A percentile compares a stretch with the other conserved stretches of the same genome.
phyloP scores from a whole-genome alignment of 2,888 invertebrate genomes.

The Sphecodes monilicornis region DNA sequence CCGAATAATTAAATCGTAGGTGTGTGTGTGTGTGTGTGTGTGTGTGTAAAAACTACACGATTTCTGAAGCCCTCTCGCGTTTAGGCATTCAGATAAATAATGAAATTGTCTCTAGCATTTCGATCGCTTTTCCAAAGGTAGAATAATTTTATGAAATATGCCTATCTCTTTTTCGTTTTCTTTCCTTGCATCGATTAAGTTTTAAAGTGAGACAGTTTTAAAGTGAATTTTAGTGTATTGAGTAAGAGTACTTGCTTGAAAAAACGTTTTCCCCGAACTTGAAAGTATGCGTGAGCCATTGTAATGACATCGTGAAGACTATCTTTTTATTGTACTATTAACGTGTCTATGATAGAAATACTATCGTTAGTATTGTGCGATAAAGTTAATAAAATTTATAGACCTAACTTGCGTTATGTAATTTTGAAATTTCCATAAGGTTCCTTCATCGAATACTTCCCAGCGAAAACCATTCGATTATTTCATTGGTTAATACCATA shows the following conservation, averaged over 20 bases:
- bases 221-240: conserved; percentile 5
- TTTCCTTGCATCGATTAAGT: conserved; percentile 14
- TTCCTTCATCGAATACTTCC: conserved; percentile 66
- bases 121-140: conserved; percentile 26
- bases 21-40: neutral
- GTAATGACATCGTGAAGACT: conserved; percentile 15
- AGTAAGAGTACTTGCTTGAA: conserved; percentile 18
- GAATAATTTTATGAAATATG: conserved; percentile 61
- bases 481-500: conserved; percentile 91
- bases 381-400: conserved; percentile 34
- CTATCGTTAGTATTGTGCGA: conserved; percentile 69
- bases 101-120: neutral
- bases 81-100: conserved; percentile 17
- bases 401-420: conserved; percentile 40
- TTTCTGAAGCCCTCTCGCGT: neutral
- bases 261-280: conserved; percentile 22
- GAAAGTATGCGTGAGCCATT: conserved; percentile 21
- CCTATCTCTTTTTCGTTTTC: conserved; percentile 14
- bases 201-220: too few species aligned
- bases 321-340: conserved; percentile 51
- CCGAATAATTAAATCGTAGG: conserved; percentile 9
- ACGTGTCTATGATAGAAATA: conserved; percentile 48
- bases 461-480: conserved; percentile 93
- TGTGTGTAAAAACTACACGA: neutral
- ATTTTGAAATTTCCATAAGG: conserved; percentile 30